Evolutionary conservation across 1,140 invertebrate genomes (phyloP), one percentile per base, ranked within the genome.

Genomic region (Trichogramma pretiosum): DNA sequence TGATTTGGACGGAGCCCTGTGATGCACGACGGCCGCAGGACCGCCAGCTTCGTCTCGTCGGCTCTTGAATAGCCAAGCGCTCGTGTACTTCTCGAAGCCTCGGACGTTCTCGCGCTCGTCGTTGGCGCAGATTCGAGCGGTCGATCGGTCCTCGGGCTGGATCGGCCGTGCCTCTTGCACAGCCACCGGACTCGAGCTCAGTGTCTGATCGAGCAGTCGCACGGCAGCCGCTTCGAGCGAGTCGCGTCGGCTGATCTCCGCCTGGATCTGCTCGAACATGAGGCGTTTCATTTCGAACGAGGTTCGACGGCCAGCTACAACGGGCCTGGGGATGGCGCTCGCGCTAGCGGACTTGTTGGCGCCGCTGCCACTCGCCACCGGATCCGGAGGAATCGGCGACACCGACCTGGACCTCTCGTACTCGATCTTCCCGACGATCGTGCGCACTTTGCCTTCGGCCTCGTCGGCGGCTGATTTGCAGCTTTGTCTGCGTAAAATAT

Each of bases 221-320:
- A 63, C 40, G n/a, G n/a, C n/a, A 5, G 61, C 59, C 13, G 62
- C 63, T 40, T 64, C 63, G 9, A 64, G 56, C 1, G 63, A 63
- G 44, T 60, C 56, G 9, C 28, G 19, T 16, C 41, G 30, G 5
- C 18, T 8, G 11, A 28, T 11, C 9, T 14, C 19, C 7, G 14
- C 21, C 24, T 45, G 30, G 1, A 19, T 24, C 13, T 3, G 3
- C 37, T 50, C 48, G 48, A 50, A 50, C 17, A 50, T 28, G 13
- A 40, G 7, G 18, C 42, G 48, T 37, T 45, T 46, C 19, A 18
- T 5, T 19, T 50, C 46, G 36, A 48, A 53, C 18, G 42, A 53
- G n/a, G 35, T 36, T 14, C 40, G 41, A 10, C 36, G 46, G 33
- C 5, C 16, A n/a, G 8, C 33, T 8, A 13, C 13, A 13, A 13